phyloP scores from a whole-genome alignment of 2,888 invertebrate genomes.

The Dynastes hyllus region DNA sequence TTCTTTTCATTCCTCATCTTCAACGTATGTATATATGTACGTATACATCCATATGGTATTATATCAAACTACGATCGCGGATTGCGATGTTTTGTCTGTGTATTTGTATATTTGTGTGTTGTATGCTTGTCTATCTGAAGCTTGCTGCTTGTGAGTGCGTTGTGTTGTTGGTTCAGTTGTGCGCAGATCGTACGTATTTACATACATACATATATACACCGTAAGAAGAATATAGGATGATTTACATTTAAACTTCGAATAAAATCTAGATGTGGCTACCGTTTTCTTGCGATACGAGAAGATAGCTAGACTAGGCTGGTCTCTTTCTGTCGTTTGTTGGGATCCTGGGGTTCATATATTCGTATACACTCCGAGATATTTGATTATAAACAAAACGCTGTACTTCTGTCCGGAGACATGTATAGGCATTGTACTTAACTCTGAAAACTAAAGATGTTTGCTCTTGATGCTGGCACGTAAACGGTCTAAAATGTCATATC shows the following conservation, averaged over 20 bases:
- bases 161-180: neutral
- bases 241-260: conserved; percentile 41
- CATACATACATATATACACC: neutral
- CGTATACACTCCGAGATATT: too few relatives aligned
- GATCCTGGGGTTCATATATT: conserved; percentile 6
- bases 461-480: too few relatives aligned
- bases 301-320: neutral
- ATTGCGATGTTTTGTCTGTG: neutral
- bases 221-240: conserved; percentile 28
- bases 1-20: conserved; percentile 1
- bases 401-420: too few relatives aligned
- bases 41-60: neutral
- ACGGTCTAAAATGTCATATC: too few relatives aligned
- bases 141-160: neutral
- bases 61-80: conserved; percentile 5
- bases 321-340: conserved; percentile 1
- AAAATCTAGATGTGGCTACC: conserved; percentile 37
- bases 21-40: neutral
- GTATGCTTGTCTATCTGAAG: neutral
- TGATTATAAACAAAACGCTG: too few relatives aligned
- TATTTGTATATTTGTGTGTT: neutral
- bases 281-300: conserved; percentile 27
- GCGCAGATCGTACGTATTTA: neutral
- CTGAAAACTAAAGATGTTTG: too few relatives aligned
- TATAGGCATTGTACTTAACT: too few relatives aligned